Evolutionary conservation across 92 coral and sea anemone genomes (phyloP).

Genomic region (Zoanthus sociatus): DNA sequence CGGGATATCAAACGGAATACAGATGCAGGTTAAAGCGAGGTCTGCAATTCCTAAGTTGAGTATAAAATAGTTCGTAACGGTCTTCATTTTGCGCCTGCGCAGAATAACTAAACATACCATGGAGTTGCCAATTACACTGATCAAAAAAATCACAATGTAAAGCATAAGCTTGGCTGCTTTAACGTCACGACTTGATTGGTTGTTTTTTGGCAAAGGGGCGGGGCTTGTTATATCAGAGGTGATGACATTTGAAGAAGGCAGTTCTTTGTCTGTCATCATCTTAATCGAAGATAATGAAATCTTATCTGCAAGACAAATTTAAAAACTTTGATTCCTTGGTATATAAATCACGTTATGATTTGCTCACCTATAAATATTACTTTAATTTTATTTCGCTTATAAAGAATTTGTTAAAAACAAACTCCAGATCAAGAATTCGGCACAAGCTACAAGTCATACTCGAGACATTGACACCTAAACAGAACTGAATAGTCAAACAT

Average conservation of each 20-base stretch:
- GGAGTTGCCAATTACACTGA: conserved; percentile 76
- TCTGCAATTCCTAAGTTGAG: conserved; percentile 84
- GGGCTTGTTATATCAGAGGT: no score
- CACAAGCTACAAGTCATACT: conserved; percentile 34
- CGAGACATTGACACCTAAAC: not conserved
- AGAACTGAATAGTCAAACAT: conserved; percentile 53
- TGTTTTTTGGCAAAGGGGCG: no score
- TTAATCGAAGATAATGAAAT: no score
- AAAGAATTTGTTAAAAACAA: conserved; percentile 19
- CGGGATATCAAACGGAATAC: conserved; percentile 82
- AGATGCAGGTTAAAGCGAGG: conserved; percentile 73
- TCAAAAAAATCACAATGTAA: no score
- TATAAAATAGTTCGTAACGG: conserved; percentile 85
- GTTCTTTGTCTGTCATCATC: no score
- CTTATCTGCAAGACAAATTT: no score
- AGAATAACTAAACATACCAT: conserved; percentile 73
- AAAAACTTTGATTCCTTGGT: no score
- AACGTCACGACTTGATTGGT: no score
- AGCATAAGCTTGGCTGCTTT: no score
- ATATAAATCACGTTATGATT: not conserved
- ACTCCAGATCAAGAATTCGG: conserved; percentile 51
- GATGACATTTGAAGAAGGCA: no score
- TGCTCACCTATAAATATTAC: not conserved
- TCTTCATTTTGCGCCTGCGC: conserved; percentile 78
- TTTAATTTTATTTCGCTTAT: not conserved